Conservation (phyloP, 2,888 invertebrate species). For the Chrysolina americana region DNA sequence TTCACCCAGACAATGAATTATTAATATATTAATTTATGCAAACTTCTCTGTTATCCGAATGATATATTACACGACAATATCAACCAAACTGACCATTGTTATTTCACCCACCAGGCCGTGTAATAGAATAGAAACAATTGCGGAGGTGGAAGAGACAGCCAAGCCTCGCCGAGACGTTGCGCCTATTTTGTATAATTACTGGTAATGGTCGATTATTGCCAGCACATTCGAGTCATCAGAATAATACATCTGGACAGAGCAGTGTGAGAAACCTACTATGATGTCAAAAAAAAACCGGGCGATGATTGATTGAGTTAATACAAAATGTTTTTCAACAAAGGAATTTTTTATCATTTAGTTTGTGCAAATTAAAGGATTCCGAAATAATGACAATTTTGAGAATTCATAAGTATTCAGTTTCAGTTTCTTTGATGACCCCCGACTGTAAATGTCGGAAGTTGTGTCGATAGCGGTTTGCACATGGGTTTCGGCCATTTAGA, state of each 20-base stretch:
- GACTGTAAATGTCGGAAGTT: no score
- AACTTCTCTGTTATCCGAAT: slow-evolving; percentile 52
- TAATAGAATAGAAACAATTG: slow-evolving; percentile 63
- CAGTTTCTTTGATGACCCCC: no score
- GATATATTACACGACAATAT: slow-evolving; percentile 57
- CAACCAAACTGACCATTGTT: slow-evolving; percentile 66
- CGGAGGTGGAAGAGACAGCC: slow-evolving; percentile 64
- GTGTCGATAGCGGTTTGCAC: no score
- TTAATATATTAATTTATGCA: slow-evolving; percentile 52
- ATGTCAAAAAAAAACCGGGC: neutral
- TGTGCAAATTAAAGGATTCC: no score
- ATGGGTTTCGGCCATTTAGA: no score
- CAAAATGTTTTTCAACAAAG: neutral
- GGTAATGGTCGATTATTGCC: slow-evolving; percentile 53
- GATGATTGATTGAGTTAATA: neutral
- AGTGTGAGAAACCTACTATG: neutral
- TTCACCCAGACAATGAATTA: slow-evolving; percentile 33
- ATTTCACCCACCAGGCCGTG: slow-evolving; percentile 62
- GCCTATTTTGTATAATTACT: slow-evolving; percentile 55
- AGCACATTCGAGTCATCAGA: slow-evolving; percentile 16
- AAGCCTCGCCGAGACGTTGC: slow-evolving; percentile 58
- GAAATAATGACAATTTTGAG: no score
- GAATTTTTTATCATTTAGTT: no score
- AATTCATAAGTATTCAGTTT: no score
- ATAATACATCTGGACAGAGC: slow-evolving; percentile 30